Evolutionary conservation across 2,113 vertebrate species (phyloP).

Genomic region (Apeltes quadracus): DNA sequence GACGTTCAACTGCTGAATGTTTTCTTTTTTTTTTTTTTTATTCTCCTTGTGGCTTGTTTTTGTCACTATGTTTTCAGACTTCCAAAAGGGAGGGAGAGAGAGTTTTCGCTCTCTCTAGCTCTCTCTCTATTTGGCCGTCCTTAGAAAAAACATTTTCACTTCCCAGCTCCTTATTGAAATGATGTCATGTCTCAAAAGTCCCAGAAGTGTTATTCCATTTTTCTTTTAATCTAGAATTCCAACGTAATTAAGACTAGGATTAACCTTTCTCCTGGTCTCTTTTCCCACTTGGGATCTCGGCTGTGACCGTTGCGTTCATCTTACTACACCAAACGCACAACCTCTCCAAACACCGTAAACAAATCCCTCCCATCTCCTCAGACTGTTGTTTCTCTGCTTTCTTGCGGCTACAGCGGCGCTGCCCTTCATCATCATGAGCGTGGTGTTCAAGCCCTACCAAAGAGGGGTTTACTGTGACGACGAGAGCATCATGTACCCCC

Average conservation of each 20-base stretch:
- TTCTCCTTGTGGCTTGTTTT: constrained; percentile 39
- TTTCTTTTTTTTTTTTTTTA: constrained; percentile 8
- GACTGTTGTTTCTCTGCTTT: constrained; percentile 5
- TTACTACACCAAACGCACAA: not conserved
- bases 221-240: not conserved
- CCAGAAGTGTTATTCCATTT: constrained; percentile 33
- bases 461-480: constrained; percentile 90
- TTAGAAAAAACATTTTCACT: constrained; percentile 50
- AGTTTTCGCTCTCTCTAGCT: too few species aligned
- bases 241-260: constrained; percentile 5
- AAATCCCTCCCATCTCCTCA: not conserved
- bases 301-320: not conserved
- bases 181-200: constrained; percentile 61
- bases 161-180: constrained; percentile 31
- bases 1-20: constrained; percentile 36
- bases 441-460: constrained; percentile 86
- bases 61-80: constrained; percentile 40
- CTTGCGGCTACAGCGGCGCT: constrained; percentile 81
- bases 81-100: constrained; percentile 31
- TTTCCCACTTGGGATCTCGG: not conserved
- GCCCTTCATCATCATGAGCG: constrained; percentile 87
- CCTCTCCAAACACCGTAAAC: constrained; percentile 7
- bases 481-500: constrained; percentile 90
- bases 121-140: constrained; percentile 43
- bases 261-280: not conserved